Conservation (phyloP, 2,113 vertebrate species). For the Ifrita kowaldi region DNA sequence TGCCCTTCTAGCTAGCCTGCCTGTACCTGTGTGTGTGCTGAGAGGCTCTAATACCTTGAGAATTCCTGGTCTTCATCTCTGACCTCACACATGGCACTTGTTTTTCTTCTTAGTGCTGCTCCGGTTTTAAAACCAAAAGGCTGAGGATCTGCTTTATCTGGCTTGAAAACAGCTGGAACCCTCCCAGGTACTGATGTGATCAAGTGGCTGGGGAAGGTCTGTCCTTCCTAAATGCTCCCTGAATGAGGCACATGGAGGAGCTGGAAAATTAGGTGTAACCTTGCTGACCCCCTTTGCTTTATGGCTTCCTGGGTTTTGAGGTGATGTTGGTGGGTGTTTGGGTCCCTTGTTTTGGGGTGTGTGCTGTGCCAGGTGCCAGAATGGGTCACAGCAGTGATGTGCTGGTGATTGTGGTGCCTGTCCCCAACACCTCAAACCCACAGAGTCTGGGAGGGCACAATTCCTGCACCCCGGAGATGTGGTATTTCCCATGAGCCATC, state of each 20-base stretch:
- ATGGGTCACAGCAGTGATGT: neutral
- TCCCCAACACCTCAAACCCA: no score
- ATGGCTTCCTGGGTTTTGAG: neutral
- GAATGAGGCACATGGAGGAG: neutral
- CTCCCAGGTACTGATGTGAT: neutral
- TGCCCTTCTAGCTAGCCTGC: neutral
- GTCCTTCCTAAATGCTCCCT: neutral
- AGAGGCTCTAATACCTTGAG: fast-evolving
- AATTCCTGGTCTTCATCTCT: neutral
- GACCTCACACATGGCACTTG: neutral
- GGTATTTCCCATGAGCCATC: neutral
- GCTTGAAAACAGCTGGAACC: neutral
- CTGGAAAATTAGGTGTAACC: neutral
- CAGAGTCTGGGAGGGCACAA: neutral
- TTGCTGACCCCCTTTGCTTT: neutral
- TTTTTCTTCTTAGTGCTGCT: neutral
- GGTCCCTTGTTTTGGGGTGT: neutral
- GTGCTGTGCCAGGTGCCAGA: neutral
- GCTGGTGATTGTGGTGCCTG: neutral
- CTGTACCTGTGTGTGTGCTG: neutral
- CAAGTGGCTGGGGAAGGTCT: fast-evolving
- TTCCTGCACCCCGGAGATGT: neutral
- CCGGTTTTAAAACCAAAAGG: neutral
- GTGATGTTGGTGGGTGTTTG: neutral
- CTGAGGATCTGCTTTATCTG: neutral